A percentile compares a stretch with the other conserved stretches of the same genome.
phyloP scores from a whole-genome alignment of 2,797 vertebrate species.

The Sebastes glaucus region DNA sequence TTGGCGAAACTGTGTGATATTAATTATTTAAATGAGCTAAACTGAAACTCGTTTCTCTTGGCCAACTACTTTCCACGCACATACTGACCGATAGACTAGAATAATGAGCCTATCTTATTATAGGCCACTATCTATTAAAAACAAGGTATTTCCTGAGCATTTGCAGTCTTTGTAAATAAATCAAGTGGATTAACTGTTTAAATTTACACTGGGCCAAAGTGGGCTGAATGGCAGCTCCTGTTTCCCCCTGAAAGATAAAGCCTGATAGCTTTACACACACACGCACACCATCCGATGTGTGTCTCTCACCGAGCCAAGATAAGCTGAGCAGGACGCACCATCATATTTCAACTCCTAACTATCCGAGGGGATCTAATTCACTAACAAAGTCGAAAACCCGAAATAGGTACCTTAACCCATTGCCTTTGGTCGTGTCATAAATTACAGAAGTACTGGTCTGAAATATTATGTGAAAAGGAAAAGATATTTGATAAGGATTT shows the following conservation, averaged over 20 bases:
- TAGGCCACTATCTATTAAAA: neutral
- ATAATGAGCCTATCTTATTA: neutral
- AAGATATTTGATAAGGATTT: too few species aligned
- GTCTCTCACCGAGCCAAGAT: slow-evolving; percentile 26
- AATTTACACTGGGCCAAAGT: slow-evolving; percentile 24
- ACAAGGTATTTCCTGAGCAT: neutral
- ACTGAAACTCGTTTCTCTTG: slow-evolving; percentile 3
- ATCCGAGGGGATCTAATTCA: neutral
- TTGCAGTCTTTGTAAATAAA: neutral
- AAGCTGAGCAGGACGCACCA: neutral
- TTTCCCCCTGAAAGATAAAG: slow-evolving; percentile 40
- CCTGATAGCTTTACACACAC: slow-evolving; percentile 5
- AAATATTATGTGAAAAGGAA: too few species aligned
- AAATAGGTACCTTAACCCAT: too few species aligned
- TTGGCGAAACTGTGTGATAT: slow-evolving; percentile 26
- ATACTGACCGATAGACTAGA: neutral
- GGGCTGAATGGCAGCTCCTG: slow-evolving; percentile 36
- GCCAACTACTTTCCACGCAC: neutral
- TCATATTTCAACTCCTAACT: neutral
- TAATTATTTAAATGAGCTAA: slow-evolving; percentile 30
- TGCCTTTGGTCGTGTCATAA: too few species aligned
- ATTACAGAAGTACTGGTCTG: too few species aligned
- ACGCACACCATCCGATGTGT: neutral
- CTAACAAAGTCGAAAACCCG: neutral
- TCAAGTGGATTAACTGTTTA: slow-evolving; percentile 4